A percentile compares a stretch with the other conserved stretches of the same genome.
Evolutionary conservation across 2,888 invertebrate species (phyloP).

Genomic region (Drosophila falleni): DNA sequence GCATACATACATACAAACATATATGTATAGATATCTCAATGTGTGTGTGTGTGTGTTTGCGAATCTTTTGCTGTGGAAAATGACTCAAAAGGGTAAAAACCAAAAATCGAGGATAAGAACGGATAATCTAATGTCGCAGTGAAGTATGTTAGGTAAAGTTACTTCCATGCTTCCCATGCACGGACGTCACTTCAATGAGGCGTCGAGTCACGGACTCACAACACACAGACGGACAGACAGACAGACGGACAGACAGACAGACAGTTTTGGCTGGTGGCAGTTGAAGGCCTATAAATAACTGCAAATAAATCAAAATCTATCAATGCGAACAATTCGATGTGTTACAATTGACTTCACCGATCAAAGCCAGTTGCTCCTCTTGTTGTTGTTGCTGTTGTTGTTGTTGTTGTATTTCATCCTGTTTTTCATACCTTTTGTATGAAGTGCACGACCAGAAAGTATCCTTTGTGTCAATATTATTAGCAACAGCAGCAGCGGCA

Average conservation of each 20-base stretch:
- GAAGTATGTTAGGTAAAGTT: conserved; percentile 74
- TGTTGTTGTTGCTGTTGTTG: conserved; percentile 32
- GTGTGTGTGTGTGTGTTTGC: conserved; percentile 23
- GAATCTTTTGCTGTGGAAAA: conserved; percentile 40
- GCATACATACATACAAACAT: no score
- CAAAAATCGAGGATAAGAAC: conserved; percentile 85
- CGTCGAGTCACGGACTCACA: conserved; percentile 57
- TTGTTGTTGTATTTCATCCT: conserved; percentile 64
- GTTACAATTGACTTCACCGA: conserved; percentile 85
- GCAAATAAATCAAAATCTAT: conserved; percentile 85
- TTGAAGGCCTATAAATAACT: conserved; percentile 84
- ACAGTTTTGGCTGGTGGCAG: conserved; percentile 48
- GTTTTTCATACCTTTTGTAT: conserved; percentile 81
- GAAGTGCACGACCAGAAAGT: conserved; percentile 80
- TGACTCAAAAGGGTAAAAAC: conserved; percentile 82
- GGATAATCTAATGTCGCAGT: conserved; percentile 83
- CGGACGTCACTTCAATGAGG: conserved; percentile 58
- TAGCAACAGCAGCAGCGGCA: conserved; percentile 66
- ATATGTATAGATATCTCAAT: neutral
- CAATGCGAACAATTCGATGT: conserved; percentile 85
- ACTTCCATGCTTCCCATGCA: conserved; percentile 32
- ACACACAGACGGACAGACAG: conserved; percentile 38
- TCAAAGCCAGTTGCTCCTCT: conserved; percentile 73
- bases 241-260: conserved; percentile 15
- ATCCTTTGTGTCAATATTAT: conserved; percentile 84